Base-by-base conservation (phyloP, 2,113 vertebrate genomes). In the Pica pica region DNA sequence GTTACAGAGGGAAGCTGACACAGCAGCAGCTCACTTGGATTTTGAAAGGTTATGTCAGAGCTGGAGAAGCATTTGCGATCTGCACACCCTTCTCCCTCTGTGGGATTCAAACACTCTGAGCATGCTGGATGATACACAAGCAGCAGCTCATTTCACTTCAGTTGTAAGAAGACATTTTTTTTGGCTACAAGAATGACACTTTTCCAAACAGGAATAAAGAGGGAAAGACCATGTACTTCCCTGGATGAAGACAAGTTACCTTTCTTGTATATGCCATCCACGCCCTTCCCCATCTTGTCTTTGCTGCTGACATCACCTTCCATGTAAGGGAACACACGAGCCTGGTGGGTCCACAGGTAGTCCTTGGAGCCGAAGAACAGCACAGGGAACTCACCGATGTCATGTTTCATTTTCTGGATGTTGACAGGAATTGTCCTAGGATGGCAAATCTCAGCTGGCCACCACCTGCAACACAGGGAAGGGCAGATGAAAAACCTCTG, bases 261-360 rank as follows among this genome's bases (percentile, higher is more conserved):
- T 99, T 99, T 99, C 97, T 98, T 99, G 81, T 99, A 99, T 55
- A 98, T 98, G 55, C 98, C 98, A 91, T 99, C 99, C 3, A 99
- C 99, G 6, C 99, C 99, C 94, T 99, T 99, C 50, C 99, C 98
- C 99, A 99, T 99, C 95, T 99, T 99, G 83, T 99, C 99, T 88
- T 99, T 99, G 98, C 98, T 99, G 98, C 99, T 99, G 91, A 99
- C 99, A 63, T 99, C 99, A 27, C 99, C 99, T 64, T 99, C 99
- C 99, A 99, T 99, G 86, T 99, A 99, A 13, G 99, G 99, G 87
- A 99, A 99, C 65, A 99, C 99, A 42, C 99, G 98, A 55, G 99
- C 99, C 97, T 99, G 99, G 95, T 99, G 99, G 24, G 99, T 99
- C 99, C 99, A 99, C 73, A 99, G 96, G 97, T 99, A 99, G 96